Percentiles rank a stretch among this genome's conserved stretches.
Evolutionary conservation across 2,888 invertebrate genomes (phyloP).

Genomic region (Stenotaenia linearis): DNA sequence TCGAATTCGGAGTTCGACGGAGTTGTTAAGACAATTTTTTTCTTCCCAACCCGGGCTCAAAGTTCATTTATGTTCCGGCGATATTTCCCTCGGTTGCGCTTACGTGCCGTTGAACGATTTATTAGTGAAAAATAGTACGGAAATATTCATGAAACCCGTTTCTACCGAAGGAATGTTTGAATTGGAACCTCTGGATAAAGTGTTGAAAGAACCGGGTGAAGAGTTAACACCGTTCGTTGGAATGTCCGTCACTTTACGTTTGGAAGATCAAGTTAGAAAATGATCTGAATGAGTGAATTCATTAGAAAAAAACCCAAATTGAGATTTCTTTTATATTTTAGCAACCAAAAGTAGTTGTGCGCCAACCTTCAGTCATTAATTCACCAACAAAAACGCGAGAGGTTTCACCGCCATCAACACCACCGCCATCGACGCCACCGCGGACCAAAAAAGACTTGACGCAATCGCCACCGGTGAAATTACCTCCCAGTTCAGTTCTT

Average conservation of each 20-base stretch:
- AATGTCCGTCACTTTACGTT: neutral
- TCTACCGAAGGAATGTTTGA: constrained; percentile 41
- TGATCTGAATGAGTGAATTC: neutral
- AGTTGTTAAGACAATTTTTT: constrained; percentile 46
- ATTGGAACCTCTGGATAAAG: neutral
- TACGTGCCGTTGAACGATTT: constrained; percentile 44
- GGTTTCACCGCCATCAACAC: neutral
- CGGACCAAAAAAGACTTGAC: neutral
- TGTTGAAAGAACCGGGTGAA: neutral
- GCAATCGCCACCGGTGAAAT: neutral
- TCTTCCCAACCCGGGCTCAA: constrained; percentile 46
- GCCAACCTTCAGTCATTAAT: neutral
- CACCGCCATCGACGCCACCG: neutral
- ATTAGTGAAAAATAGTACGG: constrained; percentile 45
- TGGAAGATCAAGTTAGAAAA: neutral
- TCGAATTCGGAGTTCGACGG: constrained; percentile 45
- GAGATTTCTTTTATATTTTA: neutral
- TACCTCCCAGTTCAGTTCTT: neutral
- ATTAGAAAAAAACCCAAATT: too few relatives aligned
- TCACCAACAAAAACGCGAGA: neutral
- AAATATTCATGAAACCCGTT: constrained; percentile 47
- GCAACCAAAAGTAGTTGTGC: neutral
- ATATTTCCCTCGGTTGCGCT: constrained; percentile 46
- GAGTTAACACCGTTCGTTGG: neutral
- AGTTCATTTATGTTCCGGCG: constrained; percentile 48